Evolutionary conservation across 2,113 vertebrate genomes (phyloP), one percentile per base, ranked within the genome.

Genomic region (Prunella himalayana): DNA sequence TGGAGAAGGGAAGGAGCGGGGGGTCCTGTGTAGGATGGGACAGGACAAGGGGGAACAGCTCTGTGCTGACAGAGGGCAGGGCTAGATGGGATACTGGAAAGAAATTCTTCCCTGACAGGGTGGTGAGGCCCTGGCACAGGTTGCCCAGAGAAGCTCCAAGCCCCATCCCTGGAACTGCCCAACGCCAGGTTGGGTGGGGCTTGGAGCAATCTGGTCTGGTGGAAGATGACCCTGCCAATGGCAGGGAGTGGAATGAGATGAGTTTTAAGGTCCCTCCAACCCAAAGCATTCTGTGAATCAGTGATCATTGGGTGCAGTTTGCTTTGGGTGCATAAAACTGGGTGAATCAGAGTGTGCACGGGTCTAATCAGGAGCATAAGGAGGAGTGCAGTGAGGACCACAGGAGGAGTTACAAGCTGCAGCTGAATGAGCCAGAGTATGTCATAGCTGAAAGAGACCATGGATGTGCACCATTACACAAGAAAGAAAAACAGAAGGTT

Each of bases 181-280:
- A 27, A 49, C 31, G 30, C 41, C 18, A 33, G 18, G 25, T 6
- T 70, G 64, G 15, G 37, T 0, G 0, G 21, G n/a, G 18, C 30
- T 61, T 79, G 51, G 45, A 42, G 41, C 61, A 54, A 0, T 9
- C 13, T 68, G 68, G 15, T 8, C 0, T 54, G 4, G 47, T 80
- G 27, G 23, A 8, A 75, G 31, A 7, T 49, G 53, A 14, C 10
- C 59, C 30, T 85, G 24, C 21, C 24, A 10, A 1, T 60, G 68
- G 56, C 14, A 50, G 42, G 20, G 9, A 2, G 4, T n/a, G 4
- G 57, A 50, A 50, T 24, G 4, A 28, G 41, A 42, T 24, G 15
- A 68, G 4, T 59, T 37, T 60, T 35, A 24, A 47, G 45, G 31
- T 53, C 22, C 6, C 18, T 75, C 1, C 22, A 49, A 28, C 22